Conservation (phyloP, 2,888 invertebrate species). For the Oscheius myriophilus region DNA sequence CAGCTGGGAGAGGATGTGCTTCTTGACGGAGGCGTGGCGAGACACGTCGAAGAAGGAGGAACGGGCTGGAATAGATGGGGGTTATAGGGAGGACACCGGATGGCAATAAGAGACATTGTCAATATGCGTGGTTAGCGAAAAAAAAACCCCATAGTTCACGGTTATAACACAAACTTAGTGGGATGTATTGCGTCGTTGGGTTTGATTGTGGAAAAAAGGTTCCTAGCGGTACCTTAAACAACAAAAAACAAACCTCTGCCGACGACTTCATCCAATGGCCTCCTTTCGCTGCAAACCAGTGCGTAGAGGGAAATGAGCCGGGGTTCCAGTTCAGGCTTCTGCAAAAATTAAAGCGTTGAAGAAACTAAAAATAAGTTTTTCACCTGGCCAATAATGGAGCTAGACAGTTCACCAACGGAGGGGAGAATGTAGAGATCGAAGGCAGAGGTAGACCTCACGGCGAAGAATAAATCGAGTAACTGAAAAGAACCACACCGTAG, state of each 20-base stretch:
- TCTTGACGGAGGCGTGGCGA: constrained; percentile 21
- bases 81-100: too few species aligned
- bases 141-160: too few species aligned
- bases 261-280: constrained; percentile 32
- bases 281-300: constrained; percentile 25
- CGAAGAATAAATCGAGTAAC: constrained; percentile 39
- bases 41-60: constrained; percentile 35
- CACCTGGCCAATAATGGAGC: not conserved
- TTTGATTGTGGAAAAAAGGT: too few species aligned
- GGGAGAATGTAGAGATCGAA: constrained; percentile 61
- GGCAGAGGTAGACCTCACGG: constrained; percentile 35
- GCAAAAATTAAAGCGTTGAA: not conserved
- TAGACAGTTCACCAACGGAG: constrained; percentile 49
- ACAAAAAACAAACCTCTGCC: constrained; percentile 14
- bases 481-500: too few species aligned
- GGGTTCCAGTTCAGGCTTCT: not conserved
- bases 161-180: too few species aligned
- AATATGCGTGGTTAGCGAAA: too few species aligned
- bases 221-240: too few species aligned
- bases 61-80: constrained; percentile 28
- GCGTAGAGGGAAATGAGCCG: constrained; percentile 32
- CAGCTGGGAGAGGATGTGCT: not conserved
- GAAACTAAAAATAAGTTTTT: not conserved
- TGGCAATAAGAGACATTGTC: too few species aligned
- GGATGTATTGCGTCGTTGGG: too few species aligned